A percentile compares a stretch with the other conserved stretches of the same genome.
Evolutionary conservation across 2,113 vertebrate genomes (phyloP).

Genomic region (Callithrix jacchus): DNA sequence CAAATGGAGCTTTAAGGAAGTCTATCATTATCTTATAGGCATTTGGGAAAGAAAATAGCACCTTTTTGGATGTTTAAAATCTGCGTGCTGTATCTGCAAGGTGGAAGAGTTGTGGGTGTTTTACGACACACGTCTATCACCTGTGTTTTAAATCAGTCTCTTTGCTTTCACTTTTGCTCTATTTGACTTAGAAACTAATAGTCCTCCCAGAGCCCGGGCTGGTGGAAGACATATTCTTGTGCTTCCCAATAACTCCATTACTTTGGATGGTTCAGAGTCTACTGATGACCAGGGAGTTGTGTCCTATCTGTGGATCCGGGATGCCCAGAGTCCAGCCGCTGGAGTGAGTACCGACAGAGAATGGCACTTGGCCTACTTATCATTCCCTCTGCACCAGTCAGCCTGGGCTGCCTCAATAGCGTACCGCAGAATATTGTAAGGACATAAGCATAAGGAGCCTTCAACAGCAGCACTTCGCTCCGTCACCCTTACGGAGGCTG

Average conservation of each 20-base stretch:
- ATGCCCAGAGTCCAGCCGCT: constrained; percentile 93
- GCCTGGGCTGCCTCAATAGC: neutral
- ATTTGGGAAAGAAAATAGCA: neutral
- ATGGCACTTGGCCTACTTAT: neutral
- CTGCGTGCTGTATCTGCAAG: neutral
- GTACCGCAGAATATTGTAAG: too few relatives aligned
- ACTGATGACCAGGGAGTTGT: constrained; percentile 87
- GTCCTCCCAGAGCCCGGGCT: constrained; percentile 87
- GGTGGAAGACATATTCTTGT: constrained; percentile 91
- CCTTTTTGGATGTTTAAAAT: neutral
- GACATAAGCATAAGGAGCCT: neutral
- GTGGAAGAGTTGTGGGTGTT: neutral
- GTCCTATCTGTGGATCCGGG: constrained; percentile 90
- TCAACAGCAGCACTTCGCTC: neutral
- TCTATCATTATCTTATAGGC: neutral
- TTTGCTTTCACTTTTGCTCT: constrained; percentile 70
- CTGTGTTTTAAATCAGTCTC: constrained; percentile 63
- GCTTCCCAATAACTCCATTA: constrained; percentile 92
- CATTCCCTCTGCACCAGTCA: neutral
- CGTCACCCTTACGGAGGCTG: neutral
- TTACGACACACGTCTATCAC: neutral
- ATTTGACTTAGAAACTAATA: constrained; percentile 84
- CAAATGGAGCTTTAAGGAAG: neutral
- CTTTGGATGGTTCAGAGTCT: constrained; percentile 90
- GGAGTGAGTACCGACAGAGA: constrained; percentile 85